Evolutionary conservation across 1,140 invertebrate genomes (phyloP).

Genomic region (Caenorhabditis remanei): DNA sequence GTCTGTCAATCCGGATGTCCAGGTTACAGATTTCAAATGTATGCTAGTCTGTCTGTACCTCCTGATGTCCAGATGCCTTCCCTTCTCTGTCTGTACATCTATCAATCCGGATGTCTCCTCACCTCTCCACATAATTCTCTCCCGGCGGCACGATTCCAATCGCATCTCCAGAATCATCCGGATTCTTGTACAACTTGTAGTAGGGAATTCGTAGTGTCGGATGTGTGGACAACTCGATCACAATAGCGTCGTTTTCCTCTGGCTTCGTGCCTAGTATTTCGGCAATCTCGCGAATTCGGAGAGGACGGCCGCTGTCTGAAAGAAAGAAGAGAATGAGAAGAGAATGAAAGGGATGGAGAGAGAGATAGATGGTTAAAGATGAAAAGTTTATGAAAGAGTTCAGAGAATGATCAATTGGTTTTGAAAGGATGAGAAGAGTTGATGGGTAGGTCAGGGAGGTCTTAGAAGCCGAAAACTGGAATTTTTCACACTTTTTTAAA

Average conservation of each 20-base stretch:
- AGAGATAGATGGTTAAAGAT: neutral
- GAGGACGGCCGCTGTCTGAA: conserved; percentile 15
- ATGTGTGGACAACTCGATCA: conserved; percentile 15
- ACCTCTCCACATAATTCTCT: conserved; percentile 12
- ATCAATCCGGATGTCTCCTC: neutral
- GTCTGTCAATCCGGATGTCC: too few relatives aligned
- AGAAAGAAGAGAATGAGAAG: neutral
- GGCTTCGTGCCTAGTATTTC: conserved; percentile 48
- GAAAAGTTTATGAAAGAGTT: neutral
- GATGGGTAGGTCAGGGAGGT: too few relatives aligned
- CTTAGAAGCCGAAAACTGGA: too few relatives aligned
- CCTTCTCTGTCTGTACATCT: neutral
- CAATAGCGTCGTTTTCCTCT: conserved; percentile 41
- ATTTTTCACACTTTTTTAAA: too few relatives aligned
- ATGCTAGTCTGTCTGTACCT: too few relatives aligned
- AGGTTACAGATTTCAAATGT: too few relatives aligned
- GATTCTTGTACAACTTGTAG: conserved; percentile 50
- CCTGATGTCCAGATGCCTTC: neutral
- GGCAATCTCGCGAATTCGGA: conserved; percentile 1
- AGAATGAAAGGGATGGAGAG: neutral
- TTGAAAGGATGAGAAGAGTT: too few relatives aligned
- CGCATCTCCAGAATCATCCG: neutral
- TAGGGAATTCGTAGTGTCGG: conserved; percentile 9
- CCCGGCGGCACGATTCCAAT: neutral
- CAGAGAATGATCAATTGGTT: neutral